Percentiles rank a stretch among this genome's conserved stretches.
Evolutionary conservation across 2,888 invertebrate genomes (phyloP).

Genomic region (Pandemis cinnamomeana): DNA sequence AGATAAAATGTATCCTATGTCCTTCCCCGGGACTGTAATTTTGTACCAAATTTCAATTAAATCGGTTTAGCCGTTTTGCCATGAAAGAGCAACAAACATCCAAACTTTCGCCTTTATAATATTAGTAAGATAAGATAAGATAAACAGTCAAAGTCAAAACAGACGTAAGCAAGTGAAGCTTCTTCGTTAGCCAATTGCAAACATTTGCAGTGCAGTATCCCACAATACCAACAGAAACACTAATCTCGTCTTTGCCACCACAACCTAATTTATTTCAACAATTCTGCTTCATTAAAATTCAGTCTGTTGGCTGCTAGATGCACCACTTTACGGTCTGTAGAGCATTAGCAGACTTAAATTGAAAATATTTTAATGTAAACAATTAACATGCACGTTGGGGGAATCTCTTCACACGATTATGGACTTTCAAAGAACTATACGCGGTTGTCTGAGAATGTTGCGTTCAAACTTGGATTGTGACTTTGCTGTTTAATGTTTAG

Average conservation of each 20-base stretch:
- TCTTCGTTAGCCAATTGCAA: not conserved
- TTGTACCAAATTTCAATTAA: no score
- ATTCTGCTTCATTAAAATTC: conserved; percentile 19
- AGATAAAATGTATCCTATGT: no score
- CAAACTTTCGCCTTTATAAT: no score
- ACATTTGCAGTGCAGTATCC: not conserved
- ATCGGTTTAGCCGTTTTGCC: no score
- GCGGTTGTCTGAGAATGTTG: conserved; percentile 8
- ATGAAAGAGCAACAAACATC: no score
- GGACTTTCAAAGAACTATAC: not conserved
- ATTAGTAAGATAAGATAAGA: no score
- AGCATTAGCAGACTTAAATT: not conserved
- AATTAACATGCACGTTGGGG: conserved; percentile 1
- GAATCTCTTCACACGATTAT: not conserved
- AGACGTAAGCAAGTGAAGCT: no score
- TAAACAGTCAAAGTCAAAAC: no score
- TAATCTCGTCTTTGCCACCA: not conserved
- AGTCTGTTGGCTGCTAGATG: conserved; percentile 18
- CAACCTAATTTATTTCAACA: not conserved
- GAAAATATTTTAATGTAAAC: conserved; percentile 17
- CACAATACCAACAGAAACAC: not conserved
- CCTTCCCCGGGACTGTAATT: no score
- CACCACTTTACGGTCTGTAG: conserved; percentile 17
- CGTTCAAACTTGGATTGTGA: not conserved
- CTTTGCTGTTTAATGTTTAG: not conserved